Percentiles rank a stretch among this genome's conserved stretches.
Evolutionary conservation across 2,113 vertebrate genomes (phyloP).

Genomic region (Myrmecophaga tridactyla): DNA sequence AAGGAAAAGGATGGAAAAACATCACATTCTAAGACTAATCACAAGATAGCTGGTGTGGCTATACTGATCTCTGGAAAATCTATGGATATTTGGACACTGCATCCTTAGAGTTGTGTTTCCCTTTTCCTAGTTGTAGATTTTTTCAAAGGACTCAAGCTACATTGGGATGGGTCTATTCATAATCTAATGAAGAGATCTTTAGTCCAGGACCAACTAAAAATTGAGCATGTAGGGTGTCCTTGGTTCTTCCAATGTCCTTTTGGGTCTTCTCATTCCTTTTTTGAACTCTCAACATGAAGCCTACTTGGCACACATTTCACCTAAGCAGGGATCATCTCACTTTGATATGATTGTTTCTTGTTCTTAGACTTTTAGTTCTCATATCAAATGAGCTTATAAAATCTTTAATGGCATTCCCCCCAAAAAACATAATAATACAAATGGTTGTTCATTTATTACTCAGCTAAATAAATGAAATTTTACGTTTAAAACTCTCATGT

Average conservation of each 20-base stretch:
- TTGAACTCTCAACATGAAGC: neutral
- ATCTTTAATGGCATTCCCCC: neutral
- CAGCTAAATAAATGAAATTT: neutral
- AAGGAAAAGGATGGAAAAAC: neutral
- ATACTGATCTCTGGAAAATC: neutral
- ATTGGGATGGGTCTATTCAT: neutral
- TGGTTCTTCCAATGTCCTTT: neutral
- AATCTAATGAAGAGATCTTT: neutral
- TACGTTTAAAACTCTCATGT: neutral
- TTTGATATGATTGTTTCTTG: neutral
- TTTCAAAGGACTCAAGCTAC: neutral
- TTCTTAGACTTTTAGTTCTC: neutral
- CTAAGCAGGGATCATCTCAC: neutral
- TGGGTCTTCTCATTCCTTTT: neutral
- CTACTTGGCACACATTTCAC: neutral
- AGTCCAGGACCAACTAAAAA: neutral
- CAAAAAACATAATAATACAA: neutral
- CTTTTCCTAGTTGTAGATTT: neutral
- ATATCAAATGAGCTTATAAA: neutral
- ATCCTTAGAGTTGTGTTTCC: neutral
- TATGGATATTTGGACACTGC: neutral
- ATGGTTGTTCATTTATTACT: neutral
- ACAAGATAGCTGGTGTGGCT: neutral
- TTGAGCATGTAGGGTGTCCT: neutral
- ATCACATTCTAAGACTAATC: neutral